A percentile compares a stretch with the other conserved stretches of the same genome.
Conservation (phyloP, 2,888 invertebrate genomes). For the Digitonthophagus gazella region DNA sequence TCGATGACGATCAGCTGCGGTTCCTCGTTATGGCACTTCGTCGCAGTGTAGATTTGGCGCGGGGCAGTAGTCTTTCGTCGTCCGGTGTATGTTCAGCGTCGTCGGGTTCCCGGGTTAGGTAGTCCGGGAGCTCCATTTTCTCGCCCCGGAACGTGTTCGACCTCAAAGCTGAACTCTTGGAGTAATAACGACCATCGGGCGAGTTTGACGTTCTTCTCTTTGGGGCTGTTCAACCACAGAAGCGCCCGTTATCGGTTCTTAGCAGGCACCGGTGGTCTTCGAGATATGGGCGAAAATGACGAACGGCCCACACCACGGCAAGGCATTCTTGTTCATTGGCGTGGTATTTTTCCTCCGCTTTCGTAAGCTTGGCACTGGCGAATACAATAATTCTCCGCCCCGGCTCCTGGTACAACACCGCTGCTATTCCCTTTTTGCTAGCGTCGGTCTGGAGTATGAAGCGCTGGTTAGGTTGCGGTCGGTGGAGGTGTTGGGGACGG, state of each 20-base stretch:
- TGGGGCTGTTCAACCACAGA: slow-evolving; percentile 30
- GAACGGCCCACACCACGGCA: slow-evolving; percentile 35
- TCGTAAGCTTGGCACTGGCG: slow-evolving; percentile 29
- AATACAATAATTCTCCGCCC: slow-evolving; percentile 29
- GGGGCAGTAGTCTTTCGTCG: too few relatives aligned
- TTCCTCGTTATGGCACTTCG: too few relatives aligned
- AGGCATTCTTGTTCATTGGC: slow-evolving; percentile 36
- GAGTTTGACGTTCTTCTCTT: slow-evolving; percentile 26
- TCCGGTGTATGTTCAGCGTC: background rate
- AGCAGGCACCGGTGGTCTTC: slow-evolving; percentile 32
- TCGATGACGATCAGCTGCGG: too few relatives aligned
- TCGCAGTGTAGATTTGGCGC: too few relatives aligned
- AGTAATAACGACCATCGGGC: slow-evolving; percentile 30
- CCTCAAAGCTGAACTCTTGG: slow-evolving; percentile 30
- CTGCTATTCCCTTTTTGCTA: slow-evolving; percentile 31
- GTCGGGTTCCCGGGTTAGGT: slow-evolving; percentile 27
- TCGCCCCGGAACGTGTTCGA: slow-evolving; percentile 36
- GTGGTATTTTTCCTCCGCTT: slow-evolving; percentile 30
- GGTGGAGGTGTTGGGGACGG: slow-evolving; percentile 14
- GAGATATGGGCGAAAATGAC: slow-evolving; percentile 32
- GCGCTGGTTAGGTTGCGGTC: background rate
- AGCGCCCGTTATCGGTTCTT: slow-evolving; percentile 32
- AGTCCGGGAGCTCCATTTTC: slow-evolving; percentile 32
- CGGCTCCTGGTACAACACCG: slow-evolving; percentile 33
- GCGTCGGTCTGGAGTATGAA: too few relatives aligned